Base-by-base conservation (phyloP, 1,140 invertebrate genomes). In the Drosophila malerkotliana region DNA sequence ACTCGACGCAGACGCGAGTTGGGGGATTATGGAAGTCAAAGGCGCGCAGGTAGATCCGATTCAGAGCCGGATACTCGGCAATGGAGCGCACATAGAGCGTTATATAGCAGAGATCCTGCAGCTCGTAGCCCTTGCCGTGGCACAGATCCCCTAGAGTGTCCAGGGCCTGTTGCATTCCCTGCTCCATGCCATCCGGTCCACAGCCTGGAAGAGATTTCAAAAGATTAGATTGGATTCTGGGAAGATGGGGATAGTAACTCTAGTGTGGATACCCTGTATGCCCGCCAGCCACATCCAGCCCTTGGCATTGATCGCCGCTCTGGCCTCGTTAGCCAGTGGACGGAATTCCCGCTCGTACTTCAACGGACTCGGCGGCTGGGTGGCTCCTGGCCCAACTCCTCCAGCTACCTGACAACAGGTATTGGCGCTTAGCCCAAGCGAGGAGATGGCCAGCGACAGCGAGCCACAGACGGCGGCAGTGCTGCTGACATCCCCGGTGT, bases 1-100 rank as follows among this genome's bases (percentile, higher is more conserved):
- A 95, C 92, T 98, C 95, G 3, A 98, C 96, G 92, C 97, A 98
- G 18, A 97, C 96, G 60, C 98, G 94, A 1, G 96, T 96, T 0
- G 98, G 97, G 14, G 97, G 97, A 93, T 98, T 98, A 44, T 94
- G 92, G 87, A 96, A 96, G 68, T 93, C 93, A 77, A 98, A 95
- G 56, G 94, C 94, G 58, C 94, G 94, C 37, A 94, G 93, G 88
- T 98, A 98, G 28, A 95, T 94, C 62, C 94, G 93, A 92, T 98
- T 99, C 48, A 98, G 92, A 5, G 93, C 92, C 5, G 94, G 91
- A 92, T 97, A 98, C 58, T 96, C 93, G 3, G 92, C 93, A 95
- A 99, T 97, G 81, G 96, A 95, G 60, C 94, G 93, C 57, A 99
- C 94, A 87, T 96, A 98, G 72, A 98, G 93, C 53, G 95, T 96